Evolutionary conservation across 2,888 invertebrate species (phyloP).

Genomic region (Oasisia sp.): DNA sequence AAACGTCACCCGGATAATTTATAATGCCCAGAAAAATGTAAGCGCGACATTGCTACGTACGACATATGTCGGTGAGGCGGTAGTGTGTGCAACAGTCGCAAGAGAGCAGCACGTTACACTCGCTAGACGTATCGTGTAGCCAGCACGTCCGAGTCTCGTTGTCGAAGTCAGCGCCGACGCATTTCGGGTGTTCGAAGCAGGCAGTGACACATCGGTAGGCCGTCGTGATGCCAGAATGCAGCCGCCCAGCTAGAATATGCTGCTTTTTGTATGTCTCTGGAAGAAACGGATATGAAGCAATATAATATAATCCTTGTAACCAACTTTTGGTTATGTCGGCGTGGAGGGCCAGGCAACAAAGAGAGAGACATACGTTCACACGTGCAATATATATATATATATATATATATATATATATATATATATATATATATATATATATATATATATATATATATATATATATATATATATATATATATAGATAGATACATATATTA

Average conservation of each 20-base stretch:
- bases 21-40: too few relatives aligned
- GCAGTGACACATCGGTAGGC: background rate
- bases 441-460: too few relatives aligned
- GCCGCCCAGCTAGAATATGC: background rate
- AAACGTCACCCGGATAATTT: too few relatives aligned
- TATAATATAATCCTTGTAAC: background rate
- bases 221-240: background rate
- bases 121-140: background rate
- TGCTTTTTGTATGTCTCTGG: background rate
- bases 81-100: constrained; percentile 4
- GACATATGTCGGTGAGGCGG: constrained; percentile 5
- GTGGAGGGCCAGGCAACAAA: background rate
- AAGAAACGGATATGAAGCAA: background rate
- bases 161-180: background rate
- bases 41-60: background rate
- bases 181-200: background rate
- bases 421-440: too few relatives aligned
- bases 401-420: too few relatives aligned
- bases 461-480: too few relatives aligned
- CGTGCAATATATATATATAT: too few relatives aligned
- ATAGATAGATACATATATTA: too few relatives aligned
- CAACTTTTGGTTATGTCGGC: background rate
- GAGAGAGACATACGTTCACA: too few relatives aligned
- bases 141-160: constrained; percentile 1
- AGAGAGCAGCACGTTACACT: background rate